Evolutionary conservation across 1,140 invertebrate species (phyloP).

Genomic region (Drosophila sp.): DNA sequence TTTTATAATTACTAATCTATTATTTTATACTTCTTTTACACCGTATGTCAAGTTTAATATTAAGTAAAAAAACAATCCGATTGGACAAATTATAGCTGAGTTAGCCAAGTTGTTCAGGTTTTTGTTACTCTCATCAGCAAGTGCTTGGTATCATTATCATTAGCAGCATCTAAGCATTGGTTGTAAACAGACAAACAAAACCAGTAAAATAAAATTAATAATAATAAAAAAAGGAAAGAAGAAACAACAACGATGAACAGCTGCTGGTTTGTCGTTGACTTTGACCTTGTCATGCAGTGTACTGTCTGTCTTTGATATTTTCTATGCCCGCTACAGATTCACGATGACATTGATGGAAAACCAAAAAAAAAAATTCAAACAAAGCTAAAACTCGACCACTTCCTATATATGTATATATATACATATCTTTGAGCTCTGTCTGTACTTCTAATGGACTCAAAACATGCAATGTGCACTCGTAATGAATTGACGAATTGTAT

Average conservation of each 20-base stretch:
- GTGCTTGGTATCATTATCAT: constrained; percentile 43
- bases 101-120: constrained; percentile 1
- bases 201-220: constrained; percentile 12
- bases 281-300: constrained; percentile 66
- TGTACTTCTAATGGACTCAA: constrained; percentile 28
- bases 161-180: constrained; percentile 38
- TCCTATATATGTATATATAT: constrained; percentile 49
- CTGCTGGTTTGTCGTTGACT: constrained; percentile 50
- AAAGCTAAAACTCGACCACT: constrained; percentile 43
- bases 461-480: constrained; percentile 33
- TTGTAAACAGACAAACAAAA: constrained; percentile 31
- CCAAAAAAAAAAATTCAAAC: constrained; percentile 60
- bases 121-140: constrained; percentile 16
- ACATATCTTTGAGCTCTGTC: not conserved
- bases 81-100: constrained; percentile 19
- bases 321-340: constrained; percentile 25
- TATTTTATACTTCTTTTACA: no score
- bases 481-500: constrained; percentile 9
- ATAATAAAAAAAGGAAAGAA: constrained; percentile 15
- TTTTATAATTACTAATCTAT: no score
- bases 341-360: constrained; percentile 63
- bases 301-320: constrained; percentile 34
- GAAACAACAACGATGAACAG: constrained; percentile 21
- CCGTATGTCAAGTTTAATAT: not conserved
- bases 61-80: not conserved